A percentile compares a stretch with the other conserved stretches of the same genome.
phyloP scores from a whole-genome alignment of 2,113 vertebrate genomes.

The Sinocyclocheilus grahami region DNA sequence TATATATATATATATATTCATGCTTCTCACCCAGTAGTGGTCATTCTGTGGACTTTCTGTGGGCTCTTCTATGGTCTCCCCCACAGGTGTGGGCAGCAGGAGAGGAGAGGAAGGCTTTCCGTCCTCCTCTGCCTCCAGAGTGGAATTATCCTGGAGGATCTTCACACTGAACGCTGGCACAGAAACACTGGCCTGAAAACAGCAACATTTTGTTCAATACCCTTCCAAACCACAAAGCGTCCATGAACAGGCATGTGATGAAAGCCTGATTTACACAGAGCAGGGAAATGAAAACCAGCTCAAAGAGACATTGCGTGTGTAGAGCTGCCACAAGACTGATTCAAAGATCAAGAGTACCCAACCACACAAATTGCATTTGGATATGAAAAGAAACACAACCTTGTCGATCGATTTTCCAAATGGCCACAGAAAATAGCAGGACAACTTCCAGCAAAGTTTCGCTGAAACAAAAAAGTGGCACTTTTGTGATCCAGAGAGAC shows the following conservation, averaged over 20 bases:
- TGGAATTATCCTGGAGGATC: conserved; percentile 56
- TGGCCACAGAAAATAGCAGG: conserved; percentile 84
- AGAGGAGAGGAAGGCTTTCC: conserved; percentile 59
- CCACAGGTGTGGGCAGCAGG: conserved; percentile 67
- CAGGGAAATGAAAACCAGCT: neutral
- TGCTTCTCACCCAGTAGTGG: conserved; percentile 76
- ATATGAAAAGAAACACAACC: conserved; percentile 50
- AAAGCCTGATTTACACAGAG: neutral
- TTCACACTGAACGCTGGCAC: conserved; percentile 59
- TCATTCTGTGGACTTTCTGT: conserved; percentile 16
- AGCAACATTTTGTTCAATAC: neutral
- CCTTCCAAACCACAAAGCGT: neutral
- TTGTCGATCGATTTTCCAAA: conserved; percentile 83
- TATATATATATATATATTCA: neutral
- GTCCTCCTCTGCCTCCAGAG: conserved; percentile 49
- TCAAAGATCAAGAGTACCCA: neutral
- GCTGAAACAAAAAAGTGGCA: conserved; percentile 60
- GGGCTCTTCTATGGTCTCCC: conserved; percentile 29
- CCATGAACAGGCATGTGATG: neutral
- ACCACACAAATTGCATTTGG: neutral
- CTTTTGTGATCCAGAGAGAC: neutral
- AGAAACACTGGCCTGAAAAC: conserved; percentile 35
- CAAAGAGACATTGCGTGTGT: neutral
- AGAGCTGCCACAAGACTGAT: neutral
- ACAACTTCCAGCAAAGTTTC: conserved; percentile 76